Evolutionary conservation across 2,113 vertebrate species (phyloP).

Genomic region (human): DNA sequence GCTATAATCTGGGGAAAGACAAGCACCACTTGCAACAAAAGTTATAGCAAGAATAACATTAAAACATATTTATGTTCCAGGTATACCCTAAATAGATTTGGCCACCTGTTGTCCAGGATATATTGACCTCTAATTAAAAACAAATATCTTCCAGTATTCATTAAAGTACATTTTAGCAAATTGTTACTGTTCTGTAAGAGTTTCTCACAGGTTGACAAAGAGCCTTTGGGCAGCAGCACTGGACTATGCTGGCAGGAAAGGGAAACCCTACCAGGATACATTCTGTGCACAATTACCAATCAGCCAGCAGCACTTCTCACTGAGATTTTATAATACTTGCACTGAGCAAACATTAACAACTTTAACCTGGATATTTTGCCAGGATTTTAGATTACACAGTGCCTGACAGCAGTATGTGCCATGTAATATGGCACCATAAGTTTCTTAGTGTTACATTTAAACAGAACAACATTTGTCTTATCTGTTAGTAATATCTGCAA

Average conservation of each 20-base stretch:
- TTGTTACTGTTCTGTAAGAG: not conserved
- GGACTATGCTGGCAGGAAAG: not conserved
- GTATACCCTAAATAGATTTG: not conserved
- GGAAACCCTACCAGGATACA: not conserved
- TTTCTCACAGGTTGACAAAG: not conserved
- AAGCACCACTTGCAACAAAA: not conserved
- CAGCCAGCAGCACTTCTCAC: not conserved
- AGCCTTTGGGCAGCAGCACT: not conserved
- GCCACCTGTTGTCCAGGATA: not conserved
- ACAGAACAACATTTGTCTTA: not conserved
- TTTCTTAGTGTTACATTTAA: not conserved
- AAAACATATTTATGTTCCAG: not conserved
- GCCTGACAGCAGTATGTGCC: rapidly evolving
- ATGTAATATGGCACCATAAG: not conserved
- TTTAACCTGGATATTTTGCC: not conserved
- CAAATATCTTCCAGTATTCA: constrained; percentile 43
- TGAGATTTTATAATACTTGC: not conserved
- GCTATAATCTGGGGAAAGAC: not conserved
- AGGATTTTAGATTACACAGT: not conserved
- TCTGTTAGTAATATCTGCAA: not conserved
- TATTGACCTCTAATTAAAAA: constrained; percentile 49
- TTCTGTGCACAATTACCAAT: not conserved
- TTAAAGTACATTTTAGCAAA: constrained; percentile 36
- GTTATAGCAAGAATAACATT: not conserved
- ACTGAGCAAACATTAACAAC: not conserved